Percentiles rank a stretch among this genome's conserved stretches.
Evolutionary conservation across 2,113 vertebrate genomes (phyloP).

Genomic region (Anarrhichthys ocellatus): DNA sequence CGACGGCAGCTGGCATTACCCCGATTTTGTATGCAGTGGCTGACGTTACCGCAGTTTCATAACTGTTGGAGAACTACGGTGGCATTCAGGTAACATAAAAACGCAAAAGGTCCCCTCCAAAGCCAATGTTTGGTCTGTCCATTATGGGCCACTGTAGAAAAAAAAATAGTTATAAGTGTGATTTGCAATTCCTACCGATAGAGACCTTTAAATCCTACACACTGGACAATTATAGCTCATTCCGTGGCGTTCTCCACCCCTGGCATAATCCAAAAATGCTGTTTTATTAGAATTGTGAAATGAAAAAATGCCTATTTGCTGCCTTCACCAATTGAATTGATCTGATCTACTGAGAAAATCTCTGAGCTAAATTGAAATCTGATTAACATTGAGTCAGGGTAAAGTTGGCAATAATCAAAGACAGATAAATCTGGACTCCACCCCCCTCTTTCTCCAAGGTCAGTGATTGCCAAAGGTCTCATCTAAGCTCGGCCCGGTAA

Average conservation of each 20-base stretch:
- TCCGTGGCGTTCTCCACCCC: conserved; percentile 37
- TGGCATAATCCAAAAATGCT: conserved; percentile 44
- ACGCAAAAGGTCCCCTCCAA: too few relatives aligned
- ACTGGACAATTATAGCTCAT: conserved; percentile 31
- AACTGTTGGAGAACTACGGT: too few relatives aligned
- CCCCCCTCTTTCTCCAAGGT: conserved; percentile 60
- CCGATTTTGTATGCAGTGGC: too few relatives aligned
- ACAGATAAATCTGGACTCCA: conserved; percentile 57
- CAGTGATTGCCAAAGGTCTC: conserved; percentile 47
- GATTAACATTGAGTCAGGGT: conserved; percentile 65
- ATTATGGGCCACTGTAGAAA: too few relatives aligned
- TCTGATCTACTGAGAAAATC: conserved; percentile 55
- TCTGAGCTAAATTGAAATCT: conserved; percentile 58
- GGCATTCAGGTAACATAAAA: too few relatives aligned
- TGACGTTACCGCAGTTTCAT: not conserved
- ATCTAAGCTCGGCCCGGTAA: conserved; percentile 48
- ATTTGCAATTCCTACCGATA: not conserved
- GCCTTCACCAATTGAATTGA: conserved; percentile 55
- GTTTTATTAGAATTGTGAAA: conserved; percentile 39
- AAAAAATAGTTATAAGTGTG: not conserved
- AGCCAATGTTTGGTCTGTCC: too few relatives aligned
- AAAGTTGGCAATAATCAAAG: conserved; percentile 62
- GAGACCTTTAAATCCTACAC: not conserved
- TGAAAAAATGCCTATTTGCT: conserved; percentile 54
- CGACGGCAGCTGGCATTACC: not conserved